Conservation (phyloP, 2,888 invertebrate species). For the Nasonovia ribisnigri region DNA sequence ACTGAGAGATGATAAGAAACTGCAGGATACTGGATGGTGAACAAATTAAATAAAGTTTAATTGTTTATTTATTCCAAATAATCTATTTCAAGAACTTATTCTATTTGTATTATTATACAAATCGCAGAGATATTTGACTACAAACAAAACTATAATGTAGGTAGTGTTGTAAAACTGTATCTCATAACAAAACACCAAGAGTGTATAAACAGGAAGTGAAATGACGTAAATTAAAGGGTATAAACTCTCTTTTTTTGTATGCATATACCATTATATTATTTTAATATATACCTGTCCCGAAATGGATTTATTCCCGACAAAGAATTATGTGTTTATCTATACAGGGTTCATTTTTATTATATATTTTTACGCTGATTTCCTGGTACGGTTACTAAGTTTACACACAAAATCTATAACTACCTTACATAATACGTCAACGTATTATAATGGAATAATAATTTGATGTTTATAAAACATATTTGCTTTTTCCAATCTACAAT, state of each 20-base stretch:
- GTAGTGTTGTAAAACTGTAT: not conserved
- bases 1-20: not conserved
- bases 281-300: not conserved
- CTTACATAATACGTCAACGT: not conserved
- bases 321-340: slow-evolving; percentile 26
- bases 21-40: not conserved
- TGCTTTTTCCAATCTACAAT: not conserved
- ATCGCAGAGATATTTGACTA: not conserved
- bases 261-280: not conserved
- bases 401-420: not conserved
- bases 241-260: not conserved
- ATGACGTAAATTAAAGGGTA: slow-evolving; percentile 42
- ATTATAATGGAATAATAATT: not conserved
- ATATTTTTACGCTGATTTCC: slow-evolving; percentile 18
- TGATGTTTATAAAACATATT: not conserved
- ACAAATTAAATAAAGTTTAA: not conserved
- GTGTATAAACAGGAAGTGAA: not conserved
- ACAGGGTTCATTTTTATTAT: not conserved
- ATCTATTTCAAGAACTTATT: not conserved
- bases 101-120: not conserved
- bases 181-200: not conserved
- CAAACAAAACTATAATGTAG: not conserved
- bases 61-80: not conserved
- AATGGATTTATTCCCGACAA: slow-evolving; percentile 16
- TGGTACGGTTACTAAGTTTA: not conserved